Conservation (phyloP, 2,888 invertebrate genomes). For the Orgyia antiqua region DNA sequence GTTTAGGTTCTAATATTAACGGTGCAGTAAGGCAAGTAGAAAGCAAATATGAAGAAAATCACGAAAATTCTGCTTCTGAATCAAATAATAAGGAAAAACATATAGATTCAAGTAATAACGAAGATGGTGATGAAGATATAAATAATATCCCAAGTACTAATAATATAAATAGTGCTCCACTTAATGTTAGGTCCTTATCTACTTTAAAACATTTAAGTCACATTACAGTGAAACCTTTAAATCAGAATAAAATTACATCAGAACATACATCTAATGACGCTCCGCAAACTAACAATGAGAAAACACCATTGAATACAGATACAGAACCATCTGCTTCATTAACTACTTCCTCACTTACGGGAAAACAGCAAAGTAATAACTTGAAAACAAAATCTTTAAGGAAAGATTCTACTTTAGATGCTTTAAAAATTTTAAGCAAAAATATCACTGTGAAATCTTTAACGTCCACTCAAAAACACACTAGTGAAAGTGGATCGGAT, state of each 20-base stretch:
- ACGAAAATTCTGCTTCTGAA: constrained; percentile 9
- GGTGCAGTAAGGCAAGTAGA: too few relatives aligned
- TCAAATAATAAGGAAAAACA: constrained; percentile 4
- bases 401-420: constrained; percentile 22
- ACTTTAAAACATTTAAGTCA: constrained; percentile 51
- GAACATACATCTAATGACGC: constrained; percentile 3
- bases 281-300: constrained; percentile 4
- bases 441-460: constrained; percentile 41
- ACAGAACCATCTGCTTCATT: constrained; percentile 3
- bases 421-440: constrained; percentile 39
- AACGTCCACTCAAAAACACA: constrained; percentile 15
- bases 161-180: constrained; percentile 5
- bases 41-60: constrained; percentile 6
- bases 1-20: constrained; percentile 1
- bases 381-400: too few relatives aligned
- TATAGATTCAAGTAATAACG: neutral
- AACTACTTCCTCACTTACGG: too few relatives aligned
- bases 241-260: constrained; percentile 20
- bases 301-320: constrained; percentile 1
- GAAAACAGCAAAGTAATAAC: too few relatives aligned
- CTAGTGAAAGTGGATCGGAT: constrained; percentile 21
- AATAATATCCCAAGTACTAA: constrained; percentile 1
- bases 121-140: constrained; percentile 6
- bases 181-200: constrained; percentile 27
- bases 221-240: constrained; percentile 48